Evolutionary conservation across 2,113 vertebrate species (phyloP).

Genomic region (Sander vitreus): DNA sequence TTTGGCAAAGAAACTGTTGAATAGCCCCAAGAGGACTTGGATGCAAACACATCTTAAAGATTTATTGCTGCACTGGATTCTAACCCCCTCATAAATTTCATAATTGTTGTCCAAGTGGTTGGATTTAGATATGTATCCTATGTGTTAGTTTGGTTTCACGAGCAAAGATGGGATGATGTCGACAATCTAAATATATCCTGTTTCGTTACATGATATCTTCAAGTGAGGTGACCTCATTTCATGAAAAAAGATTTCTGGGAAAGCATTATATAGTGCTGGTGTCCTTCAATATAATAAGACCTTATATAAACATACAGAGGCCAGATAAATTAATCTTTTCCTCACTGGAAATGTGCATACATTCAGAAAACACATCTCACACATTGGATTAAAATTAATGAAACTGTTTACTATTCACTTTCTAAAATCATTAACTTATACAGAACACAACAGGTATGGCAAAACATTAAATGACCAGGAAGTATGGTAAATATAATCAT

Average conservation of each 20-base stretch:
- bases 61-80: conserved; percentile 49
- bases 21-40: conserved; percentile 36
- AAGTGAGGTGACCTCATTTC: conserved; percentile 76
- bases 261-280: conserved; percentile 42
- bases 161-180: conserved; percentile 67
- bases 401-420: background rate
- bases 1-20: conserved; percentile 44
- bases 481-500: background rate
- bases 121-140: conserved; percentile 47
- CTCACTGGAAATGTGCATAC: background rate
- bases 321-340: conserved; percentile 22
- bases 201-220: conserved; percentile 72
- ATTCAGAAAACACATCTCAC: background rate
- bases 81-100: conserved; percentile 20
- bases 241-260: conserved; percentile 75
- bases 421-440: background rate
- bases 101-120: conserved; percentile 23
- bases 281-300: conserved; percentile 51
- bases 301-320: conserved; percentile 44
- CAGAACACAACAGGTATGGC: background rate
- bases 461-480: background rate
- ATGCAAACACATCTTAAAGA: conserved; percentile 31
- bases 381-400: background rate
- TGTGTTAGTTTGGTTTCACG: conserved; percentile 67
- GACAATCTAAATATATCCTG: conserved; percentile 71